Conservation (phyloP, 1,140 invertebrate species). For the Geopemphigus sp. region DNA sequence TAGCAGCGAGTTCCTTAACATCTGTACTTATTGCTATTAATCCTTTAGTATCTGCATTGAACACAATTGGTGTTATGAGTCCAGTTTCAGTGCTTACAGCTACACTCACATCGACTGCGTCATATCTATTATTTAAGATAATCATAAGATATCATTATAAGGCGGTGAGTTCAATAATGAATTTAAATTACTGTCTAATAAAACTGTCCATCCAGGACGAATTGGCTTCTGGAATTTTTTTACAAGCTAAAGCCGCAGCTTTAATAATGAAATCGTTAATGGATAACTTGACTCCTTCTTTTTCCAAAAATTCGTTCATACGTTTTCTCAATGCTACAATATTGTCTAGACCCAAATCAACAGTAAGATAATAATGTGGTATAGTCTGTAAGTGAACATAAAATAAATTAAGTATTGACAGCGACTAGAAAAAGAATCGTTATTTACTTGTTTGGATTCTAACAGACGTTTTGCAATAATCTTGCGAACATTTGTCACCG, state of each 20-base stretch:
- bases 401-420: background rate
- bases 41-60: slow-evolving; percentile 89
- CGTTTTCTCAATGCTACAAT: slow-evolving; percentile 65
- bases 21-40: slow-evolving; percentile 82
- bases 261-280: slow-evolving; percentile 98
- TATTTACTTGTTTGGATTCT: slow-evolving; percentile 74
- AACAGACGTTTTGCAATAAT: slow-evolving; percentile 88
- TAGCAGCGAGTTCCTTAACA: slow-evolving; percentile 80
- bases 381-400: slow-evolving; percentile 62
- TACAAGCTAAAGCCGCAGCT: slow-evolving; percentile 86
- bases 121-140: slow-evolving; percentile 51
- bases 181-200: slow-evolving; percentile 81
- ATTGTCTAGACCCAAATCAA: slow-evolving; percentile 81
- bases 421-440: background rate
- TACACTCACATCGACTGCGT: slow-evolving; percentile 86
- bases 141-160: background rate
- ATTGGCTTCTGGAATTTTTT: slow-evolving; percentile 92
- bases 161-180: background rate
- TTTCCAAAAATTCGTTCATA: slow-evolving; percentile 74
- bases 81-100: slow-evolving; percentile 95
- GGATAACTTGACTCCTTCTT: slow-evolving; percentile 81
- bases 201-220: slow-evolving; percentile 93
- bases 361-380: slow-evolving; percentile 94
- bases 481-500: slow-evolving; percentile 81
- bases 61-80: slow-evolving; percentile 96